Evolutionary conservation across 2,888 invertebrate genomes (phyloP), one percentile per base, ranked within the genome.

Genomic region (Nymphalis c-album): DNA sequence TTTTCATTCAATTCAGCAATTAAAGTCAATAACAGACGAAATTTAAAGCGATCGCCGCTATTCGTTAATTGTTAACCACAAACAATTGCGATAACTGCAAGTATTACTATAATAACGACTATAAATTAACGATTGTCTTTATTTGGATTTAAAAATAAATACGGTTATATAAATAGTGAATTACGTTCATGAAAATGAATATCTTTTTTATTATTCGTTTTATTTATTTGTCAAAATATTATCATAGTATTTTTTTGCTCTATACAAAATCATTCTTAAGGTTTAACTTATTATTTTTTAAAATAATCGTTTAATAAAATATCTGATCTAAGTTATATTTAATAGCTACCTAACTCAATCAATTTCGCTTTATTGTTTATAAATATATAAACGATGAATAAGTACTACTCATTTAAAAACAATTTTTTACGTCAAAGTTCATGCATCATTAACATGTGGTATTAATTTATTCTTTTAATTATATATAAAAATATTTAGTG

Each of bases 11-110:
- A 76, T 77, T 80, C 77, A 84, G 80, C 85, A 88, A 89, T 88
- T 88, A 88, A 85, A 87, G 86, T 83, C 88, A 85, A 85, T 86
- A 85, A 86, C 84, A 88, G 85, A 85, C 86, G 85, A 88, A 88
- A 86, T 84, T 70, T 76, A 76, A 83, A 85, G 79, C 63, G 55
- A 71, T 61, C 46, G 59, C 51, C 47, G 46, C 55, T 68, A 31
- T 45, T 67, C 59, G 51, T 57, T 67, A 50, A 40, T 67, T 61
- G 63, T 58, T 55, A 63, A 57, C 35, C 17, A n/a, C 31, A 55
- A 55, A 26, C 26, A 7, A 16, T 26, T 26, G 26, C 26, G 17
- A 31, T 53, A 26, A 26, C 26, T 17, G 26, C 7, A 31, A 22
- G 17, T 17, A 6, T 10, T 50, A 10, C 1, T 50, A 18, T 20